Evolutionary conservation across 2,888 invertebrate species (phyloP), one percentile per base, ranked within the genome.

Genomic region (Pandemis cinnamomeana): DNA sequence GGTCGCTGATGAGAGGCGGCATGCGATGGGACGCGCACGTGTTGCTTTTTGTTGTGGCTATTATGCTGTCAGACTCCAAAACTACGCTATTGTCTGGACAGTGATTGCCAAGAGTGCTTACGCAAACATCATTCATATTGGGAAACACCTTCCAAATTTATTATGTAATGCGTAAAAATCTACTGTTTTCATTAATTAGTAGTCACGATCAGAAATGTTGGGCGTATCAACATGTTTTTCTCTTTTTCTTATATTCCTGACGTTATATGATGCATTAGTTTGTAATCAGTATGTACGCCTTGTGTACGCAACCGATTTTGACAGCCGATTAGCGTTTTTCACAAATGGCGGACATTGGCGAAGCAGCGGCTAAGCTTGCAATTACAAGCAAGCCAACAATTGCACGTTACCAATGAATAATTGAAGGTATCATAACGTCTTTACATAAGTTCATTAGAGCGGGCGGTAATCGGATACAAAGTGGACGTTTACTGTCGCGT

Each of bases 381-480:
- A 86, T 88, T 88, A 83, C 77, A 76, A 79, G 77, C 80, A 84
- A 84, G 80, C 79, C 79, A 84, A 89, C 88, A 91, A 91, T 91
- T 90, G 89, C 86, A 87, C 81, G 87, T 83, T 90, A 88, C 87
- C 88, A 87, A 86, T 87, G 81, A 81, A 79, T 91, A 91, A 91
- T 90, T 87, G 84, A 83, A 80, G 87, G 87, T 90, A 89, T 91
- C 86, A 88, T 86, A 82, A 81, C 79, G 77, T 80, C 83, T 86
- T 86, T 87, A 84, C 85, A 88, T 87, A 86, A 84, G 82, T 88
- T 86, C 82, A 86, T 87, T 86, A 87, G 80, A 82, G 78, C 76
- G 77, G 72, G 76, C 74, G 69, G 76, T 78, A 76, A 77, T 76
- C 71, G 72, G 48, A 72, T 63, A 76, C 72, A 77, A 74, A 77